Conservation (phyloP, 2,797 vertebrate species). For the Glossophaga mutica region DNA sequence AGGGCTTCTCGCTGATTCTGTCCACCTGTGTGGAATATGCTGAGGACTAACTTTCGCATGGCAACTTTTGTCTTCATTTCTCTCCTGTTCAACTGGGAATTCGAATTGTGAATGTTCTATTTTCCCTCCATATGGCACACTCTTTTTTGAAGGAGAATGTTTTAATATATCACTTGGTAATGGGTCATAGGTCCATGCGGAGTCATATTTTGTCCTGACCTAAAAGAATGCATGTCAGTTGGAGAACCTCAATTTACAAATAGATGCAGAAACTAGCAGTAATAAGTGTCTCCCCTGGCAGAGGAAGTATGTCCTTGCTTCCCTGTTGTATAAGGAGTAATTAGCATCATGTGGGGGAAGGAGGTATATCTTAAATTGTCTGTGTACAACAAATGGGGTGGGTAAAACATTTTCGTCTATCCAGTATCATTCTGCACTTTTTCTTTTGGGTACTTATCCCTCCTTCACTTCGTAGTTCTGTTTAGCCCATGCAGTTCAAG, state of each 20-base stretch:
- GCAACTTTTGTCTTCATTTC: not conserved
- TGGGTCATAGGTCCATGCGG: not conserved
- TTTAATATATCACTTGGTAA: not conserved
- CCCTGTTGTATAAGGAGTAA: not conserved
- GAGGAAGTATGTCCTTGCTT: not conserved
- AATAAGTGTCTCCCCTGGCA: not conserved
- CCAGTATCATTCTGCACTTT: too few relatives aligned
- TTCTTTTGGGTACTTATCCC: not conserved
- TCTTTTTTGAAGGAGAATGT: not conserved
- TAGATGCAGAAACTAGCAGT: not conserved
- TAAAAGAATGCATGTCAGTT: not conserved
- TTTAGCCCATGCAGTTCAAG: not conserved
- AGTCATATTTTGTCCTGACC: not conserved
- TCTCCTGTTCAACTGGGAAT: not conserved
- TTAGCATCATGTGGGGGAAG: not conserved
- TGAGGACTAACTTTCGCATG: not conserved
- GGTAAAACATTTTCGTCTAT: not conserved
- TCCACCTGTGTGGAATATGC: not conserved
- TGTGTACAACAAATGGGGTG: not conserved
- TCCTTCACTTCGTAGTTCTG: not conserved
- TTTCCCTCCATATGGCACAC: not conserved
- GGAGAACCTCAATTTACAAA: not conserved
- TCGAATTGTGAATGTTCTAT: not conserved
- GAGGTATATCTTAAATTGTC: not conserved
- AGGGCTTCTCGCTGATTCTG: not conserved